Base-by-base conservation (phyloP, 2,113 vertebrate species). In the Channa argus region DNA sequence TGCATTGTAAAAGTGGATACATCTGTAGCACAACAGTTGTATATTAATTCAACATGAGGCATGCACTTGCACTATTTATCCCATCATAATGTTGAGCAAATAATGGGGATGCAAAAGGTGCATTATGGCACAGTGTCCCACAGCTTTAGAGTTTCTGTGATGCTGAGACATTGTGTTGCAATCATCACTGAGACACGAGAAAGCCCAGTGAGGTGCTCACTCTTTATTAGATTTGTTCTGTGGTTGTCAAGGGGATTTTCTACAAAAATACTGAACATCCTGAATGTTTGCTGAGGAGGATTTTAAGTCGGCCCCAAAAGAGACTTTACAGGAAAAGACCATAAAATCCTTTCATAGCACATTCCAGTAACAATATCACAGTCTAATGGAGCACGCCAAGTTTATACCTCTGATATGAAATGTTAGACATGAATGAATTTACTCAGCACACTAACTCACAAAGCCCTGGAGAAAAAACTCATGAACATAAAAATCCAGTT, bases 141-240 rank as follows among this genome's bases (percentile, higher is more conserved):
- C 33, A 71, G 53, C 63, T 71, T 77, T 44, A 46, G 43, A 47
- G 38, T 70, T 68, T 65, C 6, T 37, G 3, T 51, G 39, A 54
- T 39, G 45, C 11, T 0, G n/a, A 6, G 44, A 63, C 55, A 43
- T 9, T 38, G 68, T 50, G 71, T 78, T 84, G 37, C 69, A 77
- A 66, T 74, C 73, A 80, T 88, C 79, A 63, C 55, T 62, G 74
- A 83, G 82, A 84, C 49, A 44, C 37, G 44, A 82, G 49, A 81
- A 69, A 80, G 86, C 79, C 78, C 89, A 80, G 74, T 5, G 65
- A 89, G 74, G 88, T 83, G 70, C 82, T 90, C 74, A 88, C 54
- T 53, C 77, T 85, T 86, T 88, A 90, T 91, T 88, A 87, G 82
- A 89, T 85, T 89, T 92, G 85, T 82, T 86, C 84, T 86, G 72